A percentile compares a stretch with the other conserved stretches of the same genome.
phyloP scores from a whole-genome alignment of 2,797 vertebrate genomes.

The Pelochelys cantorii region DNA sequence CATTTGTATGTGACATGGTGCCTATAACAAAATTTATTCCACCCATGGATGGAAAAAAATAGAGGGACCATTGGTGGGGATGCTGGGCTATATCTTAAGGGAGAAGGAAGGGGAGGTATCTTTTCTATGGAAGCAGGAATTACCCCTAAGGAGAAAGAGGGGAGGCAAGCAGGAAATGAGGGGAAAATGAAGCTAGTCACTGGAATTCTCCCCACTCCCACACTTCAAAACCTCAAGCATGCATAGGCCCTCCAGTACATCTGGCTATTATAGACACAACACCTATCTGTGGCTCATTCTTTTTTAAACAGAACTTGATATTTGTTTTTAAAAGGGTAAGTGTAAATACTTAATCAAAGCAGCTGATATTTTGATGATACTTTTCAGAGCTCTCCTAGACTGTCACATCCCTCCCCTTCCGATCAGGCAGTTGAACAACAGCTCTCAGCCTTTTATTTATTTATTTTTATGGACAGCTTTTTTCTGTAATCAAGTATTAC shows the following conservation, averaged over 20 bases:
- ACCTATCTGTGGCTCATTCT: neutral
- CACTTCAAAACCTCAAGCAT: neutral
- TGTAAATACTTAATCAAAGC: neutral
- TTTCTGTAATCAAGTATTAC: conserved; percentile 69
- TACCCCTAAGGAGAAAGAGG: neutral
- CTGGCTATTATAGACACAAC: neutral
- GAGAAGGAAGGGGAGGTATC: neutral
- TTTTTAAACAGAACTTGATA: neutral
- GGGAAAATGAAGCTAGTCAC: neutral
- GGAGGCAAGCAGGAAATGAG: neutral
- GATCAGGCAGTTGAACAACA: neutral
- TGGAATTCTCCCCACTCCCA: neutral
- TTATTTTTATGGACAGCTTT: conserved; percentile 47
- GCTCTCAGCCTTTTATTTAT: conserved; percentile 13
- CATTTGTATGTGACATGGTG: no score
- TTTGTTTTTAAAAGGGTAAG: neutral
- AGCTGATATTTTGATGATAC: neutral
- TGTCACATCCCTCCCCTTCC: neutral
- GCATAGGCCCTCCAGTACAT: accelerated
- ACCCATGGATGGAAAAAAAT: no score
- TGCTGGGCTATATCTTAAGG: neutral
- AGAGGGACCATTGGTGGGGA: neutral
- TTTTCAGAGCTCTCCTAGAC: neutral
- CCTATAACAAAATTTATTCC: no score
- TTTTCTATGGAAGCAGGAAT: neutral